These are phyloP conservation scores for Gymnodraco acuticeps DNA, from an alignment of 2,797 vertebrate species.

Conservation along the genomic window DNA sequence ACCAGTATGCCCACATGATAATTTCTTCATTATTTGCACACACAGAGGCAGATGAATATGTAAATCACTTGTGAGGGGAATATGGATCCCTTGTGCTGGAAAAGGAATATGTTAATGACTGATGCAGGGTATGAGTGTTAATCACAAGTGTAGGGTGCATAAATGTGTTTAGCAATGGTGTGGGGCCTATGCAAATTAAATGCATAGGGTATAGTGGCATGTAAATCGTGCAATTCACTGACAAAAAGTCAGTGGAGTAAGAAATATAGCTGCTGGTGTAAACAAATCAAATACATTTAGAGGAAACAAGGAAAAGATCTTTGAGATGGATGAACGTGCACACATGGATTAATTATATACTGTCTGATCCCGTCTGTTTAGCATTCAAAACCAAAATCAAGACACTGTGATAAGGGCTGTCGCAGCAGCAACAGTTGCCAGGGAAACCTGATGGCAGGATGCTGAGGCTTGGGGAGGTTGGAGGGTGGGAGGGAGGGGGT, in stretches of 20 bases:
- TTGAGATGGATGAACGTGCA: background rate
- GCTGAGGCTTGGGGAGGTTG: constrained; percentile 49
- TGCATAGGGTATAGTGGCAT: constrained; percentile 29
- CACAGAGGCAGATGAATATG: constrained; percentile 78
- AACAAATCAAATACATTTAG: constrained; percentile 43
- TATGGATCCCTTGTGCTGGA: constrained; percentile 67
- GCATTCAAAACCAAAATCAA: constrained; percentile 79
- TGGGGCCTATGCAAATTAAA: constrained; percentile 57
- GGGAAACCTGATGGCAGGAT: constrained; percentile 84
- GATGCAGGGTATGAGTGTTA: constrained; percentile 66
- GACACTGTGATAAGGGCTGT: constrained; percentile 76
- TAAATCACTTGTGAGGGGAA: constrained; percentile 68
- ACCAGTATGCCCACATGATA: constrained; percentile 61
- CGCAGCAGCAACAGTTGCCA: constrained; percentile 86
- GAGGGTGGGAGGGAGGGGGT: background rate
- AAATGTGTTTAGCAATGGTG: constrained; percentile 51
- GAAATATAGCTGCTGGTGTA: constrained; percentile 43
- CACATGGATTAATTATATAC: constrained; percentile 37
- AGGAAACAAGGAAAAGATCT: background rate
- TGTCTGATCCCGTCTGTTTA: constrained; percentile 69
- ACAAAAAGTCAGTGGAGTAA: constrained; percentile 42
- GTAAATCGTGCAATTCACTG: constrained; percentile 37
- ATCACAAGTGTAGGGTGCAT: constrained; percentile 67
- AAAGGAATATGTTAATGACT: constrained; percentile 71
- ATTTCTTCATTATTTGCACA: constrained; percentile 71